phyloP scores from a whole-genome alignment of 2,797 vertebrate species.

The Smutsia gigantea region DNA sequence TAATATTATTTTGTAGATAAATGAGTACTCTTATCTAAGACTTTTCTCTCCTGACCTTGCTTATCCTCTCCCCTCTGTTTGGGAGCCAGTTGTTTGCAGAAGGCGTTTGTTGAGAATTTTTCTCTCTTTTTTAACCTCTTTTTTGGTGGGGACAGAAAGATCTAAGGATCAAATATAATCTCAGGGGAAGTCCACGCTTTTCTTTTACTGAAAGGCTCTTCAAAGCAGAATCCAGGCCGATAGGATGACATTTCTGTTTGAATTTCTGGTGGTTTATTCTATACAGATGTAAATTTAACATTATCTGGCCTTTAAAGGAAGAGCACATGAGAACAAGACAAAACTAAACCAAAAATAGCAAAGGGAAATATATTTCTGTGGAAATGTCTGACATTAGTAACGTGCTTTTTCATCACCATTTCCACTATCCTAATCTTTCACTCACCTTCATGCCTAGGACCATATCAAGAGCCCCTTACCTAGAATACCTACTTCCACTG shows the following conservation, averaged over 20 bases:
- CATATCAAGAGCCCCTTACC: neutral
- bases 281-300: conserved; percentile 80
- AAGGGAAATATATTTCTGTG: conserved; percentile 9
- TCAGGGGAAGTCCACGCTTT: conserved; percentile 60
- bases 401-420: neutral
- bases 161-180: conserved; percentile 56
- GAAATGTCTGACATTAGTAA: neutral
- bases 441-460: neutral
- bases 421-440: neutral
- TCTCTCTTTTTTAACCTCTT: conserved; percentile 53
- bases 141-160: conserved; percentile 39
- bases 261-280: conserved; percentile 41
- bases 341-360: conserved; percentile 46
- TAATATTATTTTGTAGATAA: conserved; percentile 62
- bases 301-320: conserved; percentile 76
- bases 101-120: conserved; percentile 49
- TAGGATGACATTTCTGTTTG: conserved; percentile 73
- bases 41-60: neutral
- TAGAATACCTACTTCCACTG: neutral
- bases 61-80: neutral
- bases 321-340: conserved; percentile 47
- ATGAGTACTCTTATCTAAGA: conserved; percentile 26
- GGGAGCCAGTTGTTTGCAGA: neutral
- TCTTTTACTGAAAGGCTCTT: conserved; percentile 67
- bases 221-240: neutral